phyloP scores from a whole-genome alignment of 2,888 invertebrate genomes.

The Brachypalpus laphriformis region DNA sequence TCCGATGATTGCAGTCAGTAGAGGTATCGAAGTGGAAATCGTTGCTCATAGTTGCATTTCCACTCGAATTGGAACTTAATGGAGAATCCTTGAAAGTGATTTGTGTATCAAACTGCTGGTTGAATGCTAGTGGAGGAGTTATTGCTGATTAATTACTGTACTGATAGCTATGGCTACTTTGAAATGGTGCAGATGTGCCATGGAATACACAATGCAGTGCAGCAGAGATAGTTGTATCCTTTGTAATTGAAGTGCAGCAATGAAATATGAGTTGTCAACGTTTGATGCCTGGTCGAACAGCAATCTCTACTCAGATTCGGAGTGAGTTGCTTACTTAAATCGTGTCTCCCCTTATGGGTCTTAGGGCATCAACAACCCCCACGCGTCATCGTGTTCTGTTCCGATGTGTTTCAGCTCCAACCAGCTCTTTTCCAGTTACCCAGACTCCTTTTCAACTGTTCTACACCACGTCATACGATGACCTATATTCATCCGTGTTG shows the following conservation, averaged over 20 bases:
- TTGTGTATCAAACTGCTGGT: conserved; percentile 19
- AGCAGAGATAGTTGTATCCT: not conserved
- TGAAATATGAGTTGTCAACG: conserved; percentile 8
- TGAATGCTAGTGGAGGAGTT: conserved; percentile 18
- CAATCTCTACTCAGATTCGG: too few relatives aligned
- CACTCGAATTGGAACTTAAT: conserved; percentile 42
- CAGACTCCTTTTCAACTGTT: too few relatives aligned
- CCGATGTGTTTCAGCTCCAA: too few relatives aligned
- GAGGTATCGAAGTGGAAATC: conserved; percentile 45
- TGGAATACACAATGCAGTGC: not conserved
- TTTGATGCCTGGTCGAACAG: too few relatives aligned
- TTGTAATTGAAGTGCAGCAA: conserved; percentile 8
- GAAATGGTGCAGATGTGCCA: conserved; percentile 37
- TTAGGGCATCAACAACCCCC: too few relatives aligned
- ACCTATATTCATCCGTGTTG: too few relatives aligned
- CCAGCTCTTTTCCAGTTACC: too few relatives aligned
- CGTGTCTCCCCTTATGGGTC: too few relatives aligned
- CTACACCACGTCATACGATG: too few relatives aligned
- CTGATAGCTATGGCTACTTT: conserved; percentile 30
- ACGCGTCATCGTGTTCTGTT: too few relatives aligned
- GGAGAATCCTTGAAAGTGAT: conserved; percentile 38
- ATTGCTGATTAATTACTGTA: conserved; percentile 62
- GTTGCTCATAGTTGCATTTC: conserved; percentile 27
- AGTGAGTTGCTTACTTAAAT: too few relatives aligned
- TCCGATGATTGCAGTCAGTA: conserved; percentile 11